Conservation (phyloP, 2,888 invertebrate species). For the Toxonevra muliebris region DNA sequence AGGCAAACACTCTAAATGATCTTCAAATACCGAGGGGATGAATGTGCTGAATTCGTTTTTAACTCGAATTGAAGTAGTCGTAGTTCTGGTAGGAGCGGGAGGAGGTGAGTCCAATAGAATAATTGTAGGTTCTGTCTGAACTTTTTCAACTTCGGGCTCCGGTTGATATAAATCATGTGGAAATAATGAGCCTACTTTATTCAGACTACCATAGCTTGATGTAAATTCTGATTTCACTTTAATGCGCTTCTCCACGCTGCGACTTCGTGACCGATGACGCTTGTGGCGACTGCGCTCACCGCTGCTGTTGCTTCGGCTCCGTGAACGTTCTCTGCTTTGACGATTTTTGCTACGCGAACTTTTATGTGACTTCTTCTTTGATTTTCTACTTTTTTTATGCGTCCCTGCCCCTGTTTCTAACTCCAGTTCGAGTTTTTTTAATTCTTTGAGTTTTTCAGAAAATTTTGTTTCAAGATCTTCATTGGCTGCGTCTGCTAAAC, state of each 20-base stretch:
- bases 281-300: neutral
- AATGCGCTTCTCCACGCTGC: neutral
- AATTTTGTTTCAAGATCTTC: constrained; percentile 40
- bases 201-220: neutral
- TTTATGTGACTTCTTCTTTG: constrained; percentile 42
- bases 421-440: constrained; percentile 22
- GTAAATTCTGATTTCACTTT: neutral
- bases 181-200: neutral
- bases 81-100: neutral
- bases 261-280: neutral
- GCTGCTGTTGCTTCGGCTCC: neutral
- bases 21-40: neutral
- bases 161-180: neutral
- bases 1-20: constrained; percentile 3
- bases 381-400: constrained; percentile 39
- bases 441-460: constrained; percentile 34
- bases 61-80: neutral
- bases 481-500: constrained; percentile 30
- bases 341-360: constrained; percentile 18
- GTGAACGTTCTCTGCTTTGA: neutral
- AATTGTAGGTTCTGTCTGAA: too few relatives aligned
- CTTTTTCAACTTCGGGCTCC: neutral
- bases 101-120: too few relatives aligned
- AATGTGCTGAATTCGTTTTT: constrained; percentile 13
- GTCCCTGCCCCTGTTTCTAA: constrained; percentile 14